These are phyloP conservation scores for Pseudorasbora parva DNA, from an alignment of 2,113 vertebrate genomes.

Conservation along the genomic window DNA sequence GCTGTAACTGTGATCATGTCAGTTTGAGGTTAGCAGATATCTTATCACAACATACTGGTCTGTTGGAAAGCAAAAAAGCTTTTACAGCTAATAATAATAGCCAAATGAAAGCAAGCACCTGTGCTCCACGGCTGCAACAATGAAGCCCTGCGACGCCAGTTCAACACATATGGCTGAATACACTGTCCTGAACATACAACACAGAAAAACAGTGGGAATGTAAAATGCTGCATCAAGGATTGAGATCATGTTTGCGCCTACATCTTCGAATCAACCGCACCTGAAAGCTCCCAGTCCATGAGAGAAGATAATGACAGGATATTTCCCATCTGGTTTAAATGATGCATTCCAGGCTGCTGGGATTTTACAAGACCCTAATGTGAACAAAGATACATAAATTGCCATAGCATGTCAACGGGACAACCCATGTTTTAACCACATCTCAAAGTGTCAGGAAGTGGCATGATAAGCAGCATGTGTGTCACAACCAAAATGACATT, in stretches of 20 bases:
- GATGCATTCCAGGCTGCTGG: conserved; percentile 87
- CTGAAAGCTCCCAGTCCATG: conserved; percentile 96
- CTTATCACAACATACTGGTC: neutral
- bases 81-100: conserved; percentile 7
- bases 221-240: neutral
- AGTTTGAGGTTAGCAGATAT: neutral
- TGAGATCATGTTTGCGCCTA: neutral
- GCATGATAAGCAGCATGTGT: neutral
- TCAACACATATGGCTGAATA: conserved; percentile 93
- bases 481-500: neutral
- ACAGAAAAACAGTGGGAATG: conserved; percentile 2
- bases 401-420: neutral
- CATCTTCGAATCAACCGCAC: conserved; percentile 68
- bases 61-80: neutral
- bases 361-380: conserved; percentile 82
- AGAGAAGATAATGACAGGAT: conserved; percentile 91
- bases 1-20: conserved; percentile 26
- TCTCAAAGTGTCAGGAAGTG: neutral
- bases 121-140: conserved; percentile 94
- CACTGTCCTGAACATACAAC: conserved; percentile 81
- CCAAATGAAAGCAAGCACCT: conserved; percentile 76
- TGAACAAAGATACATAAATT: conserved; percentile 30
- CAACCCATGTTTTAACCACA: neutral
- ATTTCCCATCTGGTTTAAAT: conserved; percentile 84
- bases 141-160: conserved; percentile 91